These are phyloP conservation scores for Cyclura pinguis DNA, from an alignment of 2,797 vertebrate genomes.

Conservation along the genomic window DNA sequence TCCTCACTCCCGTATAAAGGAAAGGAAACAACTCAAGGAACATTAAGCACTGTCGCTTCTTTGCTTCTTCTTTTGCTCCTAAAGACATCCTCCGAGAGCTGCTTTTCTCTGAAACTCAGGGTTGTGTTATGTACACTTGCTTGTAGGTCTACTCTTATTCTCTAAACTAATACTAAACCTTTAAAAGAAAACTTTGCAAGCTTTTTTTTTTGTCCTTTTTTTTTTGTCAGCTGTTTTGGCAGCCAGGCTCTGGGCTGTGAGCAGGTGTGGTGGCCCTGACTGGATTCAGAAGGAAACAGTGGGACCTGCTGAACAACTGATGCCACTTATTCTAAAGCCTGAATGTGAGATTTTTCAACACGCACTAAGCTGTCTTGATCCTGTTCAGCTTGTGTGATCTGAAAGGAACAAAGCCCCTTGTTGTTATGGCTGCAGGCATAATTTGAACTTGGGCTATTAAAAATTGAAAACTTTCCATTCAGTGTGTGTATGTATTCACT, in stretches of 20 bases:
- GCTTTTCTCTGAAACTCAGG: neutral
- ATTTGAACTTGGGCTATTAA: slow-evolving; percentile 30
- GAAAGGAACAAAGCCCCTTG: slow-evolving; percentile 31
- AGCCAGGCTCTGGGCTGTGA: neutral
- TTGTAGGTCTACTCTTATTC: neutral
- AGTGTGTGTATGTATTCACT: slow-evolving; percentile 12
- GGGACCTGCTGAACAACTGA: neutral
- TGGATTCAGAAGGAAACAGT: slow-evolving; percentile 11
- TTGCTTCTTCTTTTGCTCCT: neutral
- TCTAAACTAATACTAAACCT: neutral
- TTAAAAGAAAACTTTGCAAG: neutral
- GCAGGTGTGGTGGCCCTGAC: fast-evolving
- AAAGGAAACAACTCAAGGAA: neutral
- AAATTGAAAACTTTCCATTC: slow-evolving; percentile 34
- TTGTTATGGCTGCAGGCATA: slow-evolving; percentile 4
- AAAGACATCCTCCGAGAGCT: neutral
- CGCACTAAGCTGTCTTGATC: slow-evolving; percentile 7
- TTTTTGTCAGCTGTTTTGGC: neutral
- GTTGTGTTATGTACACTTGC: neutral
- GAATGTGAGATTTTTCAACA: slow-evolving; percentile 30
- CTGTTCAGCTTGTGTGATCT: slow-evolving; percentile 18
- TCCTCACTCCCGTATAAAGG: no score
- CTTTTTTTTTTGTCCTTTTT: neutral
- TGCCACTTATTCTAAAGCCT: slow-evolving; percentile 4
- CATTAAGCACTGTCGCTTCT: neutral